phyloP scores from a whole-genome alignment of 2,797 vertebrate species.

The Enteromius afrohamiltoni region DNA sequence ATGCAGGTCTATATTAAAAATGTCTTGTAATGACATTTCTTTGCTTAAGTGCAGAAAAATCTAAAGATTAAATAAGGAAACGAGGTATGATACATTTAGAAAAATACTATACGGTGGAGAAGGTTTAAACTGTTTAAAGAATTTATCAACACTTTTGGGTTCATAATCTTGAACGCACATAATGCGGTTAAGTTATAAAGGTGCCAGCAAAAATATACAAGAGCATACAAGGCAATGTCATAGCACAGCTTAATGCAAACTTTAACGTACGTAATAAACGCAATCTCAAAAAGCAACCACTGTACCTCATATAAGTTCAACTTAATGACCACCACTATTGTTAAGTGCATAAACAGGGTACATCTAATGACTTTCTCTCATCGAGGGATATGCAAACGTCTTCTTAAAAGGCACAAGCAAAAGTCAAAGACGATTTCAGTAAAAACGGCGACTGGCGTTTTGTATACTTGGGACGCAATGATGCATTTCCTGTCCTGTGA shows the following conservation, averaged over 20 bases:
- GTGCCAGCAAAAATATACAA: slow-evolving; percentile 56
- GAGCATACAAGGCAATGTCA: slow-evolving; percentile 59
- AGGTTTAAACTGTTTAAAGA: slow-evolving; percentile 30
- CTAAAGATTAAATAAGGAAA: slow-evolving; percentile 50
- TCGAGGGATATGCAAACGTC: slow-evolving; percentile 59
- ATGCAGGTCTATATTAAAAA: slow-evolving; percentile 57
- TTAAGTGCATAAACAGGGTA: slow-evolving; percentile 60
- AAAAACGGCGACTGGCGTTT: slow-evolving; percentile 29
- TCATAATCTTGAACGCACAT: slow-evolving; percentile 24
- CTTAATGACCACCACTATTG: slow-evolving; percentile 51
- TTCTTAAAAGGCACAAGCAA: slow-evolving; percentile 65
- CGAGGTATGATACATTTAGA: slow-evolving; percentile 47
- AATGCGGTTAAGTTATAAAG: slow-evolving; percentile 40
- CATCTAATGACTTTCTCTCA: slow-evolving; percentile 56
- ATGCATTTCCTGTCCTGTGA: slow-evolving; percentile 43
- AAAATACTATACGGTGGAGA: slow-evolving; percentile 44
- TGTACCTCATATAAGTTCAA: slow-evolving; percentile 54
- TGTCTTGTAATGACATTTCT: slow-evolving; percentile 52
- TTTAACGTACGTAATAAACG: slow-evolving; percentile 54
- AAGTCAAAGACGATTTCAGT: slow-evolving; percentile 49
- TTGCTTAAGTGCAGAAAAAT: slow-evolving; percentile 60
- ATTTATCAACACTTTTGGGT: slow-evolving; percentile 39
- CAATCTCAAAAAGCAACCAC: slow-evolving; percentile 62
- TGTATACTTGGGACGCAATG: slow-evolving; percentile 41
- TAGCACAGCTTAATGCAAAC: slow-evolving; percentile 57